Base-by-base conservation (phyloP, 2,113 vertebrate species). In the Mastomys natalensis region DNA sequence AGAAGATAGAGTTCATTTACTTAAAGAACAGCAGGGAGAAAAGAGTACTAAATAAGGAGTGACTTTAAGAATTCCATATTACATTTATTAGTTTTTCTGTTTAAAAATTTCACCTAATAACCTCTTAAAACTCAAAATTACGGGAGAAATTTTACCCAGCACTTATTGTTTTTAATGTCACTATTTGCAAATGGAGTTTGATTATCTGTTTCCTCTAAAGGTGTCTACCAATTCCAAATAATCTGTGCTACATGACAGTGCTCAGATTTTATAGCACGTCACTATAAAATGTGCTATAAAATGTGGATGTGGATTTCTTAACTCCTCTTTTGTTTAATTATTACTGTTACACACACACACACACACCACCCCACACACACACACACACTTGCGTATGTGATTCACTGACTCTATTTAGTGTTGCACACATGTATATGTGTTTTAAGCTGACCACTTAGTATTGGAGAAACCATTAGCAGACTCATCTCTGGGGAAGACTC, bases 21-120 rank as follows among this genome's bases (percentile, higher is more conserved):
- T 96, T 90, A 89, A 95, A 43, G 8, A 92, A n/a, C 37, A 12
- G 48, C 19, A 76, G 86, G 82, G n/a, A 81, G 86, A 34, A 89
- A 92, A 94, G 80, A n/a, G 7, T 62, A 89, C 15, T 90, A 93
- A 77, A 37, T 37, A 76, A 53, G 7, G 55, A 91, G 5, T 90
- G 48, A 90, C 90, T 21, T 76, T 80, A 70, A 40, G 70, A 92
- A 90, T 92, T 92, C 4, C 22, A 21, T 77, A 87, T 73, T 91
- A 86, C 66, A 37, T 62, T 89, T 51, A 93, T 95, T 88, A 86
- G 64, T 34, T 90, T 96, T 97, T 87, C 13, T 95, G 31, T 84
- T 87, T 6, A 74, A 48, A 93, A 89, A 7, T 3, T 74, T 87
- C 26, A 7, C 80, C 4, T 22, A 45, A 90, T 77, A 82, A 80